Conservation (phyloP, 2,888 invertebrate species). For the Norana najaformis region DNA sequence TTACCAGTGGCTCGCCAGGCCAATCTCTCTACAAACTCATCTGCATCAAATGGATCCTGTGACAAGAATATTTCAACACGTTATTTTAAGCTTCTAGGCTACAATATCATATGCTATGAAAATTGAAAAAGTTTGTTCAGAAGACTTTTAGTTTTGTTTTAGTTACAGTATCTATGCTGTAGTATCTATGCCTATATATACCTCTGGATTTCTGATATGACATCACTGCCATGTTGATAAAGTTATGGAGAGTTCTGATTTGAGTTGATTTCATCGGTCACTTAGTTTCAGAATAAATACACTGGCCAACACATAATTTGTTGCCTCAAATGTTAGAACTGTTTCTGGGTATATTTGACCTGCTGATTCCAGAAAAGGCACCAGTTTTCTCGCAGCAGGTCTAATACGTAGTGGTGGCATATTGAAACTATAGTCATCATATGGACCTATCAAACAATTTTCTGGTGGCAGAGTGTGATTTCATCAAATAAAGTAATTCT, state of each 20-base stretch:
- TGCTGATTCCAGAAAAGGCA: too few relatives aligned
- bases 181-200: too few relatives aligned
- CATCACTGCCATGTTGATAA: neutral
- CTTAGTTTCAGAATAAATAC: neutral
- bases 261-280: neutral
- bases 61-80: neutral
- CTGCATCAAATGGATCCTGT: slow-evolving; percentile 47
- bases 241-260: neutral
- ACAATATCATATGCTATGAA: neutral
- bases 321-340: too few relatives aligned
- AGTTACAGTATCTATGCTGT: neutral
- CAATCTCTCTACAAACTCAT: slow-evolving; percentile 93
- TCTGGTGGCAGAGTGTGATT: neutral
- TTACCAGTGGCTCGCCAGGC: slow-evolving; percentile 88
- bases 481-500: too few relatives aligned
- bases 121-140: neutral
- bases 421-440: neutral
- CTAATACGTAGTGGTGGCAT: too few relatives aligned
- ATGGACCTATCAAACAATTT: neutral
- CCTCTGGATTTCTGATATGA: neutral
- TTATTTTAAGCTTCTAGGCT: neutral
- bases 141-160: too few relatives aligned
- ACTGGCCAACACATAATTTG: too few relatives aligned
- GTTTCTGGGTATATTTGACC: too few relatives aligned
- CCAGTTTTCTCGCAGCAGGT: too few relatives aligned